Base-by-base conservation (phyloP, 1,140 invertebrate species). In the Scaptomyza pallida region DNA sequence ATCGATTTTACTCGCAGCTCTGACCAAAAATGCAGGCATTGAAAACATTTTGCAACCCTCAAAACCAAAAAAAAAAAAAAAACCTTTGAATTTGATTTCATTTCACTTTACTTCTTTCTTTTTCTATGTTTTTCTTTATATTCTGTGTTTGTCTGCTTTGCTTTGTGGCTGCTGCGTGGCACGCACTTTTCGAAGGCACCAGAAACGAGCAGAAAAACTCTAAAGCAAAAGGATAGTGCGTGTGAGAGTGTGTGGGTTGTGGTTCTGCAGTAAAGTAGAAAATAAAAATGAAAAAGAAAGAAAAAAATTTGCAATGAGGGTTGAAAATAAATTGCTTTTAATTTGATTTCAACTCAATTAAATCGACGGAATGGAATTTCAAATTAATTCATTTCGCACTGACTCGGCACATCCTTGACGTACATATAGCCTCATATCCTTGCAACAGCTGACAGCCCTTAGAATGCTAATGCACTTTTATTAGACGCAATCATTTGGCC, bases 341-440 rank as follows among this genome's bases (percentile, higher is more conserved):
- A 90, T 91, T 91, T 90, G 89, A 89, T 91, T 90, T 91, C 86
- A 90, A 90, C 86, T 91, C 86, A 91, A 91, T 91, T 91, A 90
- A 91, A 90, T 91, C 75, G 76, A 85, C 79, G 71, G 88, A 91
- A 91, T 91, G 79, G 82, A 91, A 89, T 91, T 91, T 89, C 74
- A 85, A 90, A 90, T 90, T 90, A 89, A 90, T 77, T 90, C 86
- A 73, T 72, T 77, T 62, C 47, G 41, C 51, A n/a, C 51, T 37
- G 52, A 63, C 63, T 80, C 68, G 52, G 56, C 64, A 62, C 72
- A 85, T 59, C 55, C 57, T 60, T 47, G 54, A 44, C 43, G 51
- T 51, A 52, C 45, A 50, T n/a, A n/a, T n/a, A n/a, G n/a, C n/a
- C n/a, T n/a, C n/a, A n/a, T n/a, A n/a, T 74, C 26, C 48, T 72